phyloP scores from a whole-genome alignment of 2,888 invertebrate genomes.

The Desoria tigrina region DNA sequence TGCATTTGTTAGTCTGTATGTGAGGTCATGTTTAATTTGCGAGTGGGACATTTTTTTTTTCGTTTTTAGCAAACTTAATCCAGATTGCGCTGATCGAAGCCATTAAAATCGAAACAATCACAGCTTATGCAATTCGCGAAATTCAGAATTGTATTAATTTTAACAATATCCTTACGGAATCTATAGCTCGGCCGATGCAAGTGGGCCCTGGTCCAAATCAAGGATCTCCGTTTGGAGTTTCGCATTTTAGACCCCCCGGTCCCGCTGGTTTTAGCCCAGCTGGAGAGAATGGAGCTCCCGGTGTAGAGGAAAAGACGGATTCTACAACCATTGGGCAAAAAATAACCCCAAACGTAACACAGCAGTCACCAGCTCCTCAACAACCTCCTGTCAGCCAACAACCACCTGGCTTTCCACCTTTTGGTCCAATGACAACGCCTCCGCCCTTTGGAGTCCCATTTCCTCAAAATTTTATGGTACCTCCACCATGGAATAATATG shows the following conservation, averaged over 20 bases:
- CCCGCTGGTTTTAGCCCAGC: conserved; percentile 32
- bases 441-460: conserved; percentile 71
- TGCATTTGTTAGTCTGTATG: no score
- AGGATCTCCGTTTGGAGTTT: conserved; percentile 7
- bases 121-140: no score
- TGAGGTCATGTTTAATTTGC: no score
- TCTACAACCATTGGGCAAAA: conserved; percentile 48
- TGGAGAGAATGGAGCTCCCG: conserved; percentile 17
- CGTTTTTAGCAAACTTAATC: no score
- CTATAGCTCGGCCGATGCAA: conserved; percentile 16
- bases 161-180: no score
- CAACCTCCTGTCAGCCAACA: conserved; percentile 46
- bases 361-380: conserved; percentile 44
- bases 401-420: conserved; percentile 54
- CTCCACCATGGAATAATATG: conserved; percentile 34
- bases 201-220: conserved; percentile 10
- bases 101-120: no score
- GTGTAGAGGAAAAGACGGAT: conserved; percentile 10
- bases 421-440: conserved; percentile 55
- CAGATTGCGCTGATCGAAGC: no score
- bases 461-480: conserved; percentile 42
- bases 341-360: conserved; percentile 53
- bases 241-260: conserved; percentile 17
- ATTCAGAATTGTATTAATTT: no score
- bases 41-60: no score